Conservation (phyloP, 2,888 invertebrate genomes). For the Heliconius charithonia region DNA sequence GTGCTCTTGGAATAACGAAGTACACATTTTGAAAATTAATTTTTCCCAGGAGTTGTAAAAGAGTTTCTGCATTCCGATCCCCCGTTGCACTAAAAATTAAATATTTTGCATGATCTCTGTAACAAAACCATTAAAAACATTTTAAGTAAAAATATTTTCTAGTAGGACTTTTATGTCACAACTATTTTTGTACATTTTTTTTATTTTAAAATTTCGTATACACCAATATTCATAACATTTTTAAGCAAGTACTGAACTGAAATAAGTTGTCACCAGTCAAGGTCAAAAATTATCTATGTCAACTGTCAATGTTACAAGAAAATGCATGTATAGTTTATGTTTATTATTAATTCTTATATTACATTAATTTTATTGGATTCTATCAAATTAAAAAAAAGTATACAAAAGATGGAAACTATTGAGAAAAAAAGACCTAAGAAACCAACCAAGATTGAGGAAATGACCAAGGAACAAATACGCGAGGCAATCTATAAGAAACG, state of each 20-base stretch:
- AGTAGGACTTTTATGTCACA: background rate
- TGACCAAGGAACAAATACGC: constrained; percentile 85
- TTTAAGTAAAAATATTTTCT: background rate
- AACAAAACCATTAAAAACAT: constrained; percentile 47
- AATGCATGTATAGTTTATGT: background rate
- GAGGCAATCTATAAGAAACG: constrained; percentile 86
- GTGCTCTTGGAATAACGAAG: constrained; percentile 72
- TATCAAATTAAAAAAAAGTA: background rate
- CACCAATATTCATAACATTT: too few species aligned
- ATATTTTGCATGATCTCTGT: constrained; percentile 62
- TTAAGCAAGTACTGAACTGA: background rate
- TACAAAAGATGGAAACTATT: constrained; percentile 55
- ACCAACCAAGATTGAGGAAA: constrained; percentile 74
- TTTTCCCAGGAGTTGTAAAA: constrained; percentile 84
- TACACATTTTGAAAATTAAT: constrained; percentile 79
- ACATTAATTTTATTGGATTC: background rate
- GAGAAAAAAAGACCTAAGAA: constrained; percentile 58
- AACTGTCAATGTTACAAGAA: constrained; percentile 8
- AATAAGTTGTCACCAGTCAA: background rate
- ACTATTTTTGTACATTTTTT: background rate
- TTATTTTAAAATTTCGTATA: background rate
- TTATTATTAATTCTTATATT: constrained; percentile 1
- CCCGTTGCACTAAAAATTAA: constrained; percentile 81
- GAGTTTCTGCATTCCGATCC: constrained; percentile 85
- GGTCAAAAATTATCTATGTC: background rate